phyloP scores from a whole-genome alignment of 2,888 invertebrate genomes.

The Hirtodrosophila alboralis region DNA sequence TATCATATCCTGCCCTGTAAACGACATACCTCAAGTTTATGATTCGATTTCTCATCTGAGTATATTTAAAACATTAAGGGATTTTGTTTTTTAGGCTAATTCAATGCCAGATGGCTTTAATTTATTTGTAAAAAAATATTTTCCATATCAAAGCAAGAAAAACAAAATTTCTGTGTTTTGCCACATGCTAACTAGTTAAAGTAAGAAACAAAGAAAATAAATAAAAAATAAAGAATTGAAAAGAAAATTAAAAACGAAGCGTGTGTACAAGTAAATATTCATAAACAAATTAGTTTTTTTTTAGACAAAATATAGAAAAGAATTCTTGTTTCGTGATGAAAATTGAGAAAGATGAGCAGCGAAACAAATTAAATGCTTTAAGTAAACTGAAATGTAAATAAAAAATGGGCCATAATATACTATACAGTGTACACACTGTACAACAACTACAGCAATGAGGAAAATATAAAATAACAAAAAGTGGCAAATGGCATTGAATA shows the following conservation, averaged over 20 bases:
- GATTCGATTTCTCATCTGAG: conserved; percentile 15
- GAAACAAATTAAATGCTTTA: conserved; percentile 58
- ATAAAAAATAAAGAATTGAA: conserved; percentile 10
- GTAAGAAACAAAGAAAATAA: conserved; percentile 8
- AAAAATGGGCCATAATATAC: conserved; percentile 47
- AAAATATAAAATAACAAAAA: conserved; percentile 23
- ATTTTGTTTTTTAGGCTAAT: conserved; percentile 15
- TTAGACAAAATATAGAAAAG: conserved; percentile 25
- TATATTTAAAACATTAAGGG: conserved; percentile 16
- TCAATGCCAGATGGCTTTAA: conserved; percentile 76
- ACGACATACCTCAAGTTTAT: conserved; percentile 5
- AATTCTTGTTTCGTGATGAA: conserved; percentile 31
- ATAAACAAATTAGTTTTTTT: conserved; percentile 56
- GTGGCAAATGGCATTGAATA: conserved; percentile 42
- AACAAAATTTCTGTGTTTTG: conserved; percentile 55
- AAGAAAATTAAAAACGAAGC: conserved; percentile 51
- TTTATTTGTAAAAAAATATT: conserved; percentile 79
- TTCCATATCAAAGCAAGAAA: conserved; percentile 75
- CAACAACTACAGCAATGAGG: conserved; percentile 33
- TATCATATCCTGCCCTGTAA: conserved; percentile 37
- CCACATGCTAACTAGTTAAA: conserved; percentile 55
- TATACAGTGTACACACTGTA: conserved; percentile 47
- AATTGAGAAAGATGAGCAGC: conserved; percentile 40
- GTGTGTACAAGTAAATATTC: conserved; percentile 58
- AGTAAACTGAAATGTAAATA: conserved; percentile 62